Percentiles rank a stretch among this genome's conserved stretches.
These are phyloP conservation scores for Falco naumanni DNA, from an alignment of 2,797 vertebrate genomes.

Conservation along the genomic window DNA sequence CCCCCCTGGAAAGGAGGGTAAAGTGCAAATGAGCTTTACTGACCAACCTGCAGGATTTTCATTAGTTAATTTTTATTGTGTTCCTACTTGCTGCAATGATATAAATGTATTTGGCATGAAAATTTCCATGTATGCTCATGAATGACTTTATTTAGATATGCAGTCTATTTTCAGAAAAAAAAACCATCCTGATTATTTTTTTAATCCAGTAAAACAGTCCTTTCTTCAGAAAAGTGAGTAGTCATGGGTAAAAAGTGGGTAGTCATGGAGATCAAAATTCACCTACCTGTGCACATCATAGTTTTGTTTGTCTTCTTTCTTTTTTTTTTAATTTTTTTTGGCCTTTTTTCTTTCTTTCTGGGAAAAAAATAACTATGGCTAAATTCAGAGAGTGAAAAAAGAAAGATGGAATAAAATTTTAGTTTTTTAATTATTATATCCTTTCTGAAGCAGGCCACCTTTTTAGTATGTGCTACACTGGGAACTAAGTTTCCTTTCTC, in stretches of 20 bases:
- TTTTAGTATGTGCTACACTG: not conserved
- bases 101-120: not conserved
- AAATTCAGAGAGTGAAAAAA: not conserved
- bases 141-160: not conserved
- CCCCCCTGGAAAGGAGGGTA: not conserved
- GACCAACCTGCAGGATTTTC: not conserved
- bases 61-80: not conserved
- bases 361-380: no score
- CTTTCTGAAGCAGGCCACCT: not conserved
- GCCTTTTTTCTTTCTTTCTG: not conserved
- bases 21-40: not conserved
- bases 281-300: not conserved
- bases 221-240: not conserved
- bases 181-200: not conserved
- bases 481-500: not conserved
- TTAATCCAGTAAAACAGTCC: no score
- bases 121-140: not conserved
- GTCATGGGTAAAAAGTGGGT: not conserved
- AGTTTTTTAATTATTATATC: not conserved
- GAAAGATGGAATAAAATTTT: not conserved
- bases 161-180: not conserved
- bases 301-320: not conserved
- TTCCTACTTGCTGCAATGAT: not conserved
- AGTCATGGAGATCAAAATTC: not conserved
- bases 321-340: not conserved